Base-by-base conservation (phyloP, 2,113 vertebrate species). In the Donacobius atricapilla region DNA sequence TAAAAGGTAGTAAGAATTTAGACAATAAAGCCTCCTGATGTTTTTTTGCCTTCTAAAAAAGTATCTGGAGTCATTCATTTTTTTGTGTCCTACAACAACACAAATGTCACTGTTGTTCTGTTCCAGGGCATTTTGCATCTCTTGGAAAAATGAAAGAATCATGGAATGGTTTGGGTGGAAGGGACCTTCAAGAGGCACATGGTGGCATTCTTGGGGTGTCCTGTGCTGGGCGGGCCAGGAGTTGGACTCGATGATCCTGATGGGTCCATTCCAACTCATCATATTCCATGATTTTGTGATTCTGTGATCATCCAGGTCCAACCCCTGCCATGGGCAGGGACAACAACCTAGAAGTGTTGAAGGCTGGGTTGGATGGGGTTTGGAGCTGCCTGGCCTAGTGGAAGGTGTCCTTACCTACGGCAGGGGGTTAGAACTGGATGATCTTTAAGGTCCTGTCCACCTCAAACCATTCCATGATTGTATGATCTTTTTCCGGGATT, bases 181-280 rank as follows among this genome's bases (percentile, higher is more conserved):
- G 11, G 10, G 11, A 22, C 11, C 14, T 61, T 27, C 23, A 35
- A 31, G 8, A 60, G 33, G 53, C 33, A 12, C 45, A 44, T 1
- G 0, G 21, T 68, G 45, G 11, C 21, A 60, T 27, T 68, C 2
- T 27, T 86, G 44, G 27, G 22, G 64, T 61, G 19, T 53, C 45
- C 15, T 53, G 33, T 39, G 45, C 4, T 53, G 39, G 45, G 15
- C 18, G 39, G 45, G 15, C 18, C 27, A 27, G 45, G 33, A 45
- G 14, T 1, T 53, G 45, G 27, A 53, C 8, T 39, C 0, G 0
- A 18, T 53, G 18, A 45, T 28, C 23, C 45, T 45, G 33, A 45
- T 53, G 33, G 22, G 12, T 39, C 18, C 37, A 44, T 51, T 33
- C 39, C 37, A 51, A 33, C 27, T 39, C 48, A 23, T 11, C 28